A percentile compares a stretch with the other conserved stretches of the same genome.
phyloP scores from a whole-genome alignment of 23 tunicate genomes.

The Diplosoma virens region DNA sequence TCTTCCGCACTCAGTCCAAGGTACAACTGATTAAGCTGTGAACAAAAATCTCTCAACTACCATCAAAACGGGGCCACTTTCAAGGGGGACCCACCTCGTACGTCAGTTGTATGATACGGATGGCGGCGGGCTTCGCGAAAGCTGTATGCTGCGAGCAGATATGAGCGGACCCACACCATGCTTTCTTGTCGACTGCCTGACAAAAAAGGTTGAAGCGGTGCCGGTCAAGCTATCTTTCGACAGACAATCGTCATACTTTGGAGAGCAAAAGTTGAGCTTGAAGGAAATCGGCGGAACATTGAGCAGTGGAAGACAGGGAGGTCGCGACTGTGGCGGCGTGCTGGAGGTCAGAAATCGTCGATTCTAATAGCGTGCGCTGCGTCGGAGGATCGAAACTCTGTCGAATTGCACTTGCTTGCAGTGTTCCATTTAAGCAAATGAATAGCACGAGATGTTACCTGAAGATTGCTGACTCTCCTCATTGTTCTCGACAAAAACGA shows the following conservation, averaged over 20 bases:
- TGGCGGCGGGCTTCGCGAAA: constrained; percentile 70
- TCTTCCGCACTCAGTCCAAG: constrained; percentile 78
- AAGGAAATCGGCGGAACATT: constrained; percentile 77
- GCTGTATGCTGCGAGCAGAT: constrained; percentile 67
- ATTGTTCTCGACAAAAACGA: constrained; percentile 50
- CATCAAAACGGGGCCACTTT: too few species aligned
- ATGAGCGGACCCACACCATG: constrained; percentile 53
- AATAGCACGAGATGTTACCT: constrained; percentile 6
- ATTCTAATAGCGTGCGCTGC: constrained; percentile 50
- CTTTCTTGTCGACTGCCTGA: constrained; percentile 60
- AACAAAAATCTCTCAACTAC: too few species aligned
- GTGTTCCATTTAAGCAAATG: background rate
- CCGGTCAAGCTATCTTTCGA: too few species aligned
- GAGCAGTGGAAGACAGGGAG: constrained; percentile 67
- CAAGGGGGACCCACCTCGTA: constrained; percentile 66
- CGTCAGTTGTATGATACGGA: constrained; percentile 65
- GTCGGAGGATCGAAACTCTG: constrained; percentile 44
- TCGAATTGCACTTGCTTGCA: background rate
- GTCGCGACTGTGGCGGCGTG: constrained; percentile 70
- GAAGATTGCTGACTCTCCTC: constrained; percentile 52
- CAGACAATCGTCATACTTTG: constrained; percentile 24
- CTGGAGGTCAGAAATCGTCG: constrained; percentile 69
- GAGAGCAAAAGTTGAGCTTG: constrained; percentile 87
- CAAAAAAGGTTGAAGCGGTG: too few species aligned
- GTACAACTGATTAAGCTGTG: constrained; percentile 68